Evolutionary conservation across 2,888 invertebrate genomes (phyloP), one percentile per base, ranked within the genome.

Genomic region (Helicoverpa assulta): DNA sequence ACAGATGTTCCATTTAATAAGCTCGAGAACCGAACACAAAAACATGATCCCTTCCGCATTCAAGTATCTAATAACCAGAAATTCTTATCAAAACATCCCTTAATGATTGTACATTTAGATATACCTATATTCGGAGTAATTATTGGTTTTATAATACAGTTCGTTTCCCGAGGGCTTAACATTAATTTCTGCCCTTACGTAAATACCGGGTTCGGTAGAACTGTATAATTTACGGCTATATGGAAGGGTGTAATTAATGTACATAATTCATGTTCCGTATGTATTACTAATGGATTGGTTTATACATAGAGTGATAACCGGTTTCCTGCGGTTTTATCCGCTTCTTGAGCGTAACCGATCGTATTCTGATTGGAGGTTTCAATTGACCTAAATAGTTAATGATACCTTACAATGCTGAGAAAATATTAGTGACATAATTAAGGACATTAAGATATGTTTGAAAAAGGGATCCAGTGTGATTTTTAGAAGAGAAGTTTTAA

Each of bases 121-220:
- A 65, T 26, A 61, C 21, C 19, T 47, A n/a, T 47, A 47, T n/a
- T n/a, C 62, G 12, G 21, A 59, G 64, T 79, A 67, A 79, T 79
- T 70, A 79, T 70, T 65, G 80, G 67, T 70, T 75, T 63, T 67
- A 60, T 74, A 58, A 65, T 78, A 58, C 33, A 59, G 59, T 52
- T 63, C 75, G n/a, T 62, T 43, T 54, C 62, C 62, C 53, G 21
- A 57, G 70, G 75, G 59, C 12, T 33, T 16, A 21, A 21, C 52
- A 61, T 62, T 75, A 70, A 76, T 59, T 56, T 65, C 64, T 19
- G 50, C 56, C 4, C 26, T 50, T 33, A 18, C 63, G 52, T 70
- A 56, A 70, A 69, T 53, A 65, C 6, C 7, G 47, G 29, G 37
- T 37, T 2, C 7, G 19, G n/a, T 47, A 18, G 47, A n/a, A 12